A percentile compares a stretch with the other conserved stretches of the same genome.
Conservation (phyloP, 2,113 vertebrate genomes). For the Coptodon bakossiorum region DNA sequence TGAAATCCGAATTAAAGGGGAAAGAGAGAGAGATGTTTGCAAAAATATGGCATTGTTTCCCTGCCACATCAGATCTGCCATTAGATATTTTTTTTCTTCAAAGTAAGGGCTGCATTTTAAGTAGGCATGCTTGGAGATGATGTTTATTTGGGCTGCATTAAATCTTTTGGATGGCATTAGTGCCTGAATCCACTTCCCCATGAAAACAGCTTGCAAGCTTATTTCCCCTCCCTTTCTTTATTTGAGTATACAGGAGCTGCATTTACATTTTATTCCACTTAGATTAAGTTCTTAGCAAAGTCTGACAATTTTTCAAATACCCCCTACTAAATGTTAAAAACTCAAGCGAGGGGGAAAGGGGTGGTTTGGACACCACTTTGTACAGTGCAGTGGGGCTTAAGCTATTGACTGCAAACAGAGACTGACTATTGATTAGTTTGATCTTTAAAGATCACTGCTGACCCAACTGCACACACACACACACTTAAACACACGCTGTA, state of each 20-base stretch:
- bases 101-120: not conserved
- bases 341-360: not conserved
- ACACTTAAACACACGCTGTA: not conserved
- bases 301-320: not conserved
- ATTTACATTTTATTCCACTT: not conserved
- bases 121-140: not conserved
- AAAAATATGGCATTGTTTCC: not conserved
- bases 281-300: not conserved
- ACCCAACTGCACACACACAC: not conserved
- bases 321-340: not conserved
- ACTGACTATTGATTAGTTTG: conserved; percentile 35
- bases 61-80: not conserved
- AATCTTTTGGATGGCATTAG: not conserved
- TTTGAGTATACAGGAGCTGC: not conserved
- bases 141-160: not conserved
- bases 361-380: not conserved
- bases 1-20: not conserved
- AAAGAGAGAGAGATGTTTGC: not conserved
- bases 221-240: not conserved
- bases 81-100: fast-evolving
- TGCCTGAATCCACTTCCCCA: not conserved
- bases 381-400: not conserved
- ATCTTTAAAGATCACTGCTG: conserved; percentile 25
- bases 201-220: not conserved
- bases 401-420: not conserved